phyloP scores from a whole-genome alignment of 2,113 vertebrate genomes.

The Sebastes schlegelii region DNA sequence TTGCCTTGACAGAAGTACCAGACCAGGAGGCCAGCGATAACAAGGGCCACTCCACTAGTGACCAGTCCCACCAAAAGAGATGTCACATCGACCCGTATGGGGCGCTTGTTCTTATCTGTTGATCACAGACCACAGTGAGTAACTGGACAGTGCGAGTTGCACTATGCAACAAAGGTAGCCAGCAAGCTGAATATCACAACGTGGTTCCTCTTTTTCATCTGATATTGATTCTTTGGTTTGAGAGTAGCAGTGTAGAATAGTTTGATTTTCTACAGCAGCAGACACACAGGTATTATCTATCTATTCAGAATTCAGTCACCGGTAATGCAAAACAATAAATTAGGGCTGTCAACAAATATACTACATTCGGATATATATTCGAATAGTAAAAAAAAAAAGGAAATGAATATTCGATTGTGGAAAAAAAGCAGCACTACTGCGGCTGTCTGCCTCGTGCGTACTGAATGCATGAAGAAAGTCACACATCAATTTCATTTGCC shows the following conservation, averaged over 20 bases:
- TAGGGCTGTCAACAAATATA: too few species aligned
- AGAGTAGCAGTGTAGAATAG: not conserved
- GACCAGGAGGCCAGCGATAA: conserved; percentile 84
- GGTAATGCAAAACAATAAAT: conserved; percentile 1
- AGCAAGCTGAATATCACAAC: not conserved
- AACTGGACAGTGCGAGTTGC: not conserved
- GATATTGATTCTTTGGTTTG: not conserved
- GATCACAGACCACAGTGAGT: conserved; percentile 14
- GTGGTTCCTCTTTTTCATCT: not conserved
- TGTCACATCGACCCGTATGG: conserved; percentile 86
- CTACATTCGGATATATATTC: too few species aligned
- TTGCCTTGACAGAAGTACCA: conserved; percentile 88
- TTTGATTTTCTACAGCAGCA: not conserved
- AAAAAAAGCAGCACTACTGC: too few species aligned
- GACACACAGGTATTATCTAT: not conserved
- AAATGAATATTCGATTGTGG: too few species aligned
- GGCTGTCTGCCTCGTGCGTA: too few species aligned
- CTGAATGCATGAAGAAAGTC: too few species aligned
- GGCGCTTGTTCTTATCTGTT: conserved; percentile 60
- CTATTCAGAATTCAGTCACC: not conserved
- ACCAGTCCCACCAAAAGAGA: conserved; percentile 92
- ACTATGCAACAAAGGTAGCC: not conserved
- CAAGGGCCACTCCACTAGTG: conserved; percentile 85
- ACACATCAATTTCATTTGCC: too few species aligned
- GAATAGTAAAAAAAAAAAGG: too few species aligned